Conservation (phyloP, 2,888 invertebrate species). For the Entomobrya proxima region DNA sequence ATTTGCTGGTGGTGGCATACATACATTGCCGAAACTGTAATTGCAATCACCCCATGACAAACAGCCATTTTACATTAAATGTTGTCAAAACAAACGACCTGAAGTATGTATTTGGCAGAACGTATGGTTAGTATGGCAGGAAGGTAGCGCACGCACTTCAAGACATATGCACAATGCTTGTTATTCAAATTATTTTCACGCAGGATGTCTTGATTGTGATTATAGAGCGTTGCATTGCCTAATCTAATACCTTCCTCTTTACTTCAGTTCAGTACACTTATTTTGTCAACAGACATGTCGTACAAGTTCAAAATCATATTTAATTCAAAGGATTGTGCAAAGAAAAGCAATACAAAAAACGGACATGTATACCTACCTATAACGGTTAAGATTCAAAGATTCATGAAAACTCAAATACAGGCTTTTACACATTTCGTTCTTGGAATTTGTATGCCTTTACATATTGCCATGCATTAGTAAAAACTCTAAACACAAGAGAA, state of each 20-base stretch:
- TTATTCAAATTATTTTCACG: not conserved
- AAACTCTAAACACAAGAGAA: not conserved
- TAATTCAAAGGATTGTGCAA: too few relatives aligned
- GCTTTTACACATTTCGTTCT: not conserved
- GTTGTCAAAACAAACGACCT: conserved; percentile 50
- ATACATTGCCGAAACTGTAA: conserved; percentile 39
- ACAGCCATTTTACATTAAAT: conserved; percentile 57
- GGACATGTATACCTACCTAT: too few relatives aligned
- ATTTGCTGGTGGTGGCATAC: too few relatives aligned
- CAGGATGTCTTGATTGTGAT: conserved; percentile 23
- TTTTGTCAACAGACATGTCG: conserved; percentile 43
- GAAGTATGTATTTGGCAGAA: not conserved
- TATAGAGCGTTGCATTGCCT: conserved; percentile 14
- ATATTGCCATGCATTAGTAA: not conserved
- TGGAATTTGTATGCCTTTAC: not conserved
- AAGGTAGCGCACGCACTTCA: not conserved
- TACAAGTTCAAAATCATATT: not conserved
- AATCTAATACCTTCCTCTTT: not conserved
- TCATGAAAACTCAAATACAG: not conserved
- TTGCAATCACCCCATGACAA: conserved; percentile 60
- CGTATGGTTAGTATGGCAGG: not conserved
- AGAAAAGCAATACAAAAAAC: too few relatives aligned
- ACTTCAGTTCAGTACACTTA: not conserved
- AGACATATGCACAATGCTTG: not conserved
- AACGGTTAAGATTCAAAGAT: too few relatives aligned